phyloP scores from a whole-genome alignment of 2,888 invertebrate genomes.

The Rotaria socialis region DNA sequence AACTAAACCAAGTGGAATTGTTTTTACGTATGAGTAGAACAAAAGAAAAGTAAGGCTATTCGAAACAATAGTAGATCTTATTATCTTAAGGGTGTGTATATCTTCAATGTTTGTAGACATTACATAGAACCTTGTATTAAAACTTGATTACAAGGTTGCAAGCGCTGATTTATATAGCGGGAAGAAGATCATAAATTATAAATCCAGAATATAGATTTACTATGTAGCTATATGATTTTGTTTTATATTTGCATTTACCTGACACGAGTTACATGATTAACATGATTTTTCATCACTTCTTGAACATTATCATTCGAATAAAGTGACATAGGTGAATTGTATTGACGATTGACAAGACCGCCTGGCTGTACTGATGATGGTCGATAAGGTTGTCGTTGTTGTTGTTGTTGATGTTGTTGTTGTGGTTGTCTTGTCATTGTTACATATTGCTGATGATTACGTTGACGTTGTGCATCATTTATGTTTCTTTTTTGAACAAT shows the following conservation, averaged over 20 bases:
- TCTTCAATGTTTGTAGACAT: background rate
- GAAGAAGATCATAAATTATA: background rate
- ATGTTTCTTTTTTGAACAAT: background rate
- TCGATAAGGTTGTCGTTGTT: background rate
- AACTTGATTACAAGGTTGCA: background rate
- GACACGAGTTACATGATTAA: background rate
- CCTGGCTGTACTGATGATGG: background rate
- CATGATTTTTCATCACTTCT: background rate
- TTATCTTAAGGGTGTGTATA: background rate
- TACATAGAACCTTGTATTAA: background rate
- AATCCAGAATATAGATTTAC: background rate
- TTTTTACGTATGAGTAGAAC: background rate
- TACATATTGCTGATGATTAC: background rate
- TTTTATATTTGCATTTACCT: background rate
- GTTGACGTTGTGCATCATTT: background rate
- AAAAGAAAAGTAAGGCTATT: background rate
- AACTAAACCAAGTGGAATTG: no score
- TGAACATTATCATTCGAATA: slow-evolving; percentile 25
- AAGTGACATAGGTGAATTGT: slow-evolving; percentile 27
- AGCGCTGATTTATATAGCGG: background rate
- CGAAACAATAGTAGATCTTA: background rate
- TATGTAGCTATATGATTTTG: background rate
- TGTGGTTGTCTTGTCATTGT: background rate
- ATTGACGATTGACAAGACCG: background rate
- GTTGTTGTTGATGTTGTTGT: background rate